Evolutionary conservation across 2,113 vertebrate genomes (phyloP), one percentile per base, ranked within the genome.

Genomic region (Oncorhynchus gorbuscha): DNA sequence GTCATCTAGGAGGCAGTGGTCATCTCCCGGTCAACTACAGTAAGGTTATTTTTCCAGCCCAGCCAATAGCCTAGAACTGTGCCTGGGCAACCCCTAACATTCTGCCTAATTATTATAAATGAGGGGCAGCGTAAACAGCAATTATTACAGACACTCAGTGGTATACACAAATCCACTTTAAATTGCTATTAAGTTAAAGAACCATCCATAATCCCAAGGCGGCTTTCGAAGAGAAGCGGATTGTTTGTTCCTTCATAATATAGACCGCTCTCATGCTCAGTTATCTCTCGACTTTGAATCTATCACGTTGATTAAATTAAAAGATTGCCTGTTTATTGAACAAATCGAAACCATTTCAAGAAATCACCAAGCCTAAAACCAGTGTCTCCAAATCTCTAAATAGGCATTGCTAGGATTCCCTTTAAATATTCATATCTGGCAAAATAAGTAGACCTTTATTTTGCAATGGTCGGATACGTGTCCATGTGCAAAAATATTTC

Each of bases 41-140:
- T 95, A 92, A 55, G 91, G 91, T 96, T 95, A 95, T 96, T 96
- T 94, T 95, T 97, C 94, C 95, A 93, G 91, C 93, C 93, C 89
- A 95, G 93, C 94, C 96, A 96, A 96, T 96, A 94, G 96, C 93
- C 94, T 94, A 96, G 96, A 97, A 96, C 96, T 78, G 76, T 80
- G 85, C 88, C 88, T 80, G 77, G 89, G 85, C 11, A 13, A 68
- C 89, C 84, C 87, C 94, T 91, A 96, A 96, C 95, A 94, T 95
- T 94, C 39, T 93, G 94, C 94, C 94, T 97, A 97, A 98, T 97
- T 97, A 95, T 96, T 96, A 97, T 95, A 96, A 96, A 97, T 95
- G 96, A 95, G 91, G 93, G 93, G 94, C 89, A 92, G 94, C 92
- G 91, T 93, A 94, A 94, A 94, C 94, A 94, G 93, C 91, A 90